Base-by-base conservation (phyloP, 2,113 vertebrate species). In the Mandrillus leucophaeus region DNA sequence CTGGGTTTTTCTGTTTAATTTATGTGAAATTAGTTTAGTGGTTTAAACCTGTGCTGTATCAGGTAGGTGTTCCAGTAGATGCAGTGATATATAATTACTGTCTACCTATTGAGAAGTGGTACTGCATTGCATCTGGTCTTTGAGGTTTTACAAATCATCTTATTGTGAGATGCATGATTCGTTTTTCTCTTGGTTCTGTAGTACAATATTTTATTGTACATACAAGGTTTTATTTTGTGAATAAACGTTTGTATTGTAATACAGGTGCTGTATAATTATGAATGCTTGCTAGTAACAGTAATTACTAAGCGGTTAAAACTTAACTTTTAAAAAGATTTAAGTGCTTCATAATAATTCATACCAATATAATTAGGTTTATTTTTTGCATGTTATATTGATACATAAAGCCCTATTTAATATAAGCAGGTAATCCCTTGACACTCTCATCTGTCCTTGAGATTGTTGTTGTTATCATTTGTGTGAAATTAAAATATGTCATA, bases 51-150 rank as follows among this genome's bases (percentile, higher is more conserved):
- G 32, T 5, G 55, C 27, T 43, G 4, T 78, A 7, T 48, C 38
- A 48, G 61, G 40, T 48, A 6, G 61, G n/a, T 32, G 13, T 73
- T 93, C 97, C 98, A n/a, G 96, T 79, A 98, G 98, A 52, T 89
- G 96, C 98, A 95, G 97, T 73, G 82, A 73, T 18, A 4, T 40
- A 91, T 27, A n/a, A 3, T 64, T 68, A 40, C 20, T 17, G 10
- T 5, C 17, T 43, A n/a, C 20, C 4, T 50, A 2, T 45, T 14
- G 48, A 10, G 10, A 81, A 6, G 0, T 11, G 23, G 43, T 18
- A 3, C 2, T 27, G 61, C 73, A 32, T 23, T 32, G 22, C 40
- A 11, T 32, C 43, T 2, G 1, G 90, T 25, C 57, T n/a, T 89
- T 55, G 78, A n/a, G 55, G 20, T 38, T 38, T 93, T n/a, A 43